Conservation (phyloP, 53 echinoderm and acorn worm species). For the Patiria pectinifera region DNA sequence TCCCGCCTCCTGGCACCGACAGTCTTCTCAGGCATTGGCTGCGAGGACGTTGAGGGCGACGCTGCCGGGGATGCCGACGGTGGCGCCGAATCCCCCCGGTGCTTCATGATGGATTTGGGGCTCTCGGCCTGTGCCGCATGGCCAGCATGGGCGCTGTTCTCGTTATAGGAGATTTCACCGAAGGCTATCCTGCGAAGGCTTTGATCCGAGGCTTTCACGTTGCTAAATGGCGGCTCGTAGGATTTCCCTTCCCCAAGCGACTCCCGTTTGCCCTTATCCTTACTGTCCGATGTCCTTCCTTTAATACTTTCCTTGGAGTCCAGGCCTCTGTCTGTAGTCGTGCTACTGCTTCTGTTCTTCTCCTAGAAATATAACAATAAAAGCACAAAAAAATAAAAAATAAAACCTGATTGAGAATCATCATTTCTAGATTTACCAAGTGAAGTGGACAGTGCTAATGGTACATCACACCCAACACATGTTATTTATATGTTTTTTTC, state of each 20-base stretch:
- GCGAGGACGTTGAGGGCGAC: too few relatives aligned
- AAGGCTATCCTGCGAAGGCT: slow-evolving; percentile 74
- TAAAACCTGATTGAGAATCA: background rate
- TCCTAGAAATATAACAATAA: background rate
- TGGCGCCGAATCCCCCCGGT: background rate
- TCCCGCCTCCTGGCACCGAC: slow-evolving; percentile 32
- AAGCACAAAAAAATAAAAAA: background rate
- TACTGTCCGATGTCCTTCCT: slow-evolving; percentile 29
- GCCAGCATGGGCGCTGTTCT: slow-evolving; percentile 44
- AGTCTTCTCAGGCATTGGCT: slow-evolving; percentile 9
- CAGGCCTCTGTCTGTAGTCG: background rate
- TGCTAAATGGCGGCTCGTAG: slow-evolving; percentile 5
- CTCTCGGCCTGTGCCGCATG: slow-evolving; percentile 40
- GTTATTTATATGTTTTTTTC: too few relatives aligned
- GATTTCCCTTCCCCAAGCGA: slow-evolving; percentile 29
- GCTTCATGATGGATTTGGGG: slow-evolving; percentile 67
- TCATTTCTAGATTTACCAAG: background rate
- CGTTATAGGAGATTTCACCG: slow-evolving; percentile 69
- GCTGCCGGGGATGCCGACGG: background rate
- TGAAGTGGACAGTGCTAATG: too few relatives aligned
- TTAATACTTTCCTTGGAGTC: slow-evolving; percentile 7
- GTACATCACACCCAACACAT: too few relatives aligned
- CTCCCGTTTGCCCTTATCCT: slow-evolving; percentile 44
- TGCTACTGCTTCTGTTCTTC: slow-evolving; percentile 19
- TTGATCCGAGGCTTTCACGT: slow-evolving; percentile 54